A percentile compares a stretch with the other conserved stretches of the same genome.
These are phyloP conservation scores for Schizaphis graminum DNA, from an alignment of 2,888 invertebrate genomes.

Conservation along the genomic window DNA sequence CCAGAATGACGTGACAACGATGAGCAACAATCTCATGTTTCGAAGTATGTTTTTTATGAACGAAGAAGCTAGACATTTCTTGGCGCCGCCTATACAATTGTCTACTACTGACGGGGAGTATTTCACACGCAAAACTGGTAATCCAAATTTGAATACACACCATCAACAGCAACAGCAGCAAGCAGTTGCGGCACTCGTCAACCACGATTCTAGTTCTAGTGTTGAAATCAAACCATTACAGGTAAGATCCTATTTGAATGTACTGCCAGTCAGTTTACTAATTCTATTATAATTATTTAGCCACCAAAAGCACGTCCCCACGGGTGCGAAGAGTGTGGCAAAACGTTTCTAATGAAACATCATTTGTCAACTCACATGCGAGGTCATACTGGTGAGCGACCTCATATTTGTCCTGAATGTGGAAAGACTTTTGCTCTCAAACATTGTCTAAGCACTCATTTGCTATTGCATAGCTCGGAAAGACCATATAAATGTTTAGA, in stretches of 20 bases:
- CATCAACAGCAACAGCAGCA: conserved; percentile 65
- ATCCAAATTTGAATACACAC: conserved; percentile 65
- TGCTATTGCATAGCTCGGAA: conserved; percentile 84
- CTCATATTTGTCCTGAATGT: conserved; percentile 70
- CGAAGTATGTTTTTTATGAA: conserved; percentile 70
- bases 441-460: conserved; percentile 78
- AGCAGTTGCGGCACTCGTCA: conserved; percentile 49
- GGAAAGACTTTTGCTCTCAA: conserved; percentile 70
- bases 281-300: conserved; percentile 34
- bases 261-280: not conserved
- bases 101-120: conserved; percentile 68
- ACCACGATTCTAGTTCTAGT: conserved; percentile 63
- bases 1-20: conserved; percentile 66
- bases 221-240: conserved; percentile 60
- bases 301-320: conserved; percentile 69
- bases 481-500: conserved; percentile 86
- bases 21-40: conserved; percentile 69
- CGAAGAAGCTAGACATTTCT: conserved; percentile 69
- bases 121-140: conserved; percentile 68
- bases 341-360: conserved; percentile 70
- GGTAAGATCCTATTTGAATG: not conserved
- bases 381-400: conserved; percentile 77
- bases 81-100: conserved; percentile 69
- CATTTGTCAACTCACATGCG: conserved; percentile 81
- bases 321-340: conserved; percentile 70